Evolutionary conservation across 2,888 invertebrate species (phyloP).

Genomic region (Pachycephus smyrnensis): DNA sequence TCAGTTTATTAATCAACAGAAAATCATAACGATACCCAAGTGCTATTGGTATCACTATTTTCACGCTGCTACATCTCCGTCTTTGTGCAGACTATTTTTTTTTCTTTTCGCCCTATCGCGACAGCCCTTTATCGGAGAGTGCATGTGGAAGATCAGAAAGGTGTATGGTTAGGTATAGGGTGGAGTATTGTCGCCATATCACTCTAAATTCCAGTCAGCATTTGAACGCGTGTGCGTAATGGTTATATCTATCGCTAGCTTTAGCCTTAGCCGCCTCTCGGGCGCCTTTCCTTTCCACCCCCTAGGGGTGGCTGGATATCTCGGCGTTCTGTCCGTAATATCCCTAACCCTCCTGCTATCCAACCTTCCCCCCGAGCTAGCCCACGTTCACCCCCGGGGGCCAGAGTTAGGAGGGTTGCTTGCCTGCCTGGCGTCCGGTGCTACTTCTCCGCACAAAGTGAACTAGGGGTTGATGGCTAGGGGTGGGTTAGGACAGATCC

Average conservation of each 20-base stretch:
- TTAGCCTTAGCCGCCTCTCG: conserved; percentile 37
- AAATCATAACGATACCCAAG: neutral
- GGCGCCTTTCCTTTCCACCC: conserved; percentile 36
- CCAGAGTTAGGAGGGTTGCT: conserved; percentile 59
- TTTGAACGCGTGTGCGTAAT: conserved; percentile 54
- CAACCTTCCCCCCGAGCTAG: conserved; percentile 32
- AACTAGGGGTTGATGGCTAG: conserved; percentile 52
- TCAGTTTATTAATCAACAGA: neutral
- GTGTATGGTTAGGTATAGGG: neutral
- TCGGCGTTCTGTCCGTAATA: conserved; percentile 65
- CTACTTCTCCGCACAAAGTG: conserved; percentile 51
- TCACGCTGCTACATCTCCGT: neutral
- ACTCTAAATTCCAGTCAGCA: conserved; percentile 41
- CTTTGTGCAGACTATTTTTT: neutral
- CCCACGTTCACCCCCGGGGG: conserved; percentile 34
- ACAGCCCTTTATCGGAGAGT: neutral
- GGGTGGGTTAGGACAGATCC: conserved; percentile 44
- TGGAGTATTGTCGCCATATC: conserved; percentile 17
- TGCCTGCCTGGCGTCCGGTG: conserved; percentile 39
- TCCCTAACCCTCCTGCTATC: conserved; percentile 53
- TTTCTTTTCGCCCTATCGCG: neutral
- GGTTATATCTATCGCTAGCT: conserved; percentile 59
- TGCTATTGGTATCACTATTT: neutral
- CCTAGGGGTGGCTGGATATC: conserved; percentile 57
- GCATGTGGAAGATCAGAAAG: neutral